Evolutionary conservation across 2,797 vertebrate genomes (phyloP), one percentile per base, ranked within the genome.

Genomic region (Onychomys arenicola): DNA sequence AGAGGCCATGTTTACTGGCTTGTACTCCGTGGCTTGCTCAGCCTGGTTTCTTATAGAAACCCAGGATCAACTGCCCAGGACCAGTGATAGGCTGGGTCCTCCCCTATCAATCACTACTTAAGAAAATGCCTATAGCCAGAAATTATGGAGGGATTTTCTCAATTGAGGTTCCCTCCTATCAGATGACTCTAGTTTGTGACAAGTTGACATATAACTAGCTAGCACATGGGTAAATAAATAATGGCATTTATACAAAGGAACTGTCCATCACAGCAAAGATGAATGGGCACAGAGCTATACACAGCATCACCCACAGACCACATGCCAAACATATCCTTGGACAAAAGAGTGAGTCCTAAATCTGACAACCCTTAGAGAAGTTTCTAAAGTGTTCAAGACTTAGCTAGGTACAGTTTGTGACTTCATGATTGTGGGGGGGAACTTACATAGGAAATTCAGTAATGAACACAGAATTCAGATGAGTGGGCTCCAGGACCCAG

Each of bases 301-400:
- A 5, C 7, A 0, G 12, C 34, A 2, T 0, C 5, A 1, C 2
- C 25, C 3, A 0, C 5, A 63, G 78, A 23, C 0, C 25, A 11
- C 76, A 52, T 3, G 1, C 13, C 46, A 63, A 34, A 78, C 7
- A 1, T 16, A 29, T 46, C 40, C 25, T 40, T 40, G 3, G 40
- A 32, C 5, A 13, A 25, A 49, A 57, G 7, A 57, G 34, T 1
- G 4, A 25, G 17, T 4, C n/a, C 69, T 49, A 8, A 3, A 6
- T 11, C 8, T 2, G 6, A 5, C 0, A 2, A 32, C 40, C 6
- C 61, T 23, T 25, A 2, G 0, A 6, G 71, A 82, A 78, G 75
- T 11, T 46, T 52, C 37, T 32, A 27, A 46, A 10, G 23, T 3
- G 32, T 23, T 34, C 25, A 61, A 59, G 65, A 55, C 29, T 27